These are phyloP conservation scores for Okamejei kenojei DNA, from an alignment of 2,797 vertebrate species.

Conservation along the genomic window DNA sequence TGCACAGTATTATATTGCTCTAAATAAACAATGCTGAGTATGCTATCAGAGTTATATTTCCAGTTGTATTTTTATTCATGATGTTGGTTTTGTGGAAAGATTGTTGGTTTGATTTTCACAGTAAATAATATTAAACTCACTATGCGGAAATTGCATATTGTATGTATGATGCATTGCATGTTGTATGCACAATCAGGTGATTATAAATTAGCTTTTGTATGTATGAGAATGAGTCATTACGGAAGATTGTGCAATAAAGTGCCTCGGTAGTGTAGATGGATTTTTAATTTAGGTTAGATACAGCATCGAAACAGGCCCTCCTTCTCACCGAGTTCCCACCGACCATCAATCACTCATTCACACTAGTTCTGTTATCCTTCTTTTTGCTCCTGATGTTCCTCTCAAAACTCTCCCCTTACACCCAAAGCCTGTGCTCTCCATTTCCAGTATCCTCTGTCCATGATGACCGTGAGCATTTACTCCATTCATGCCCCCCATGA, in stretches of 20 bases:
- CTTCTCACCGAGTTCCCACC: too few relatives aligned
- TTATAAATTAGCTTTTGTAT: conserved; percentile 5
- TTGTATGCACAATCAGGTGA: background rate
- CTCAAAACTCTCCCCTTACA: too few relatives aligned
- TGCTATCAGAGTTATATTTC: background rate
- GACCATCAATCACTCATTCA: too few relatives aligned
- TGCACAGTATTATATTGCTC: background rate
- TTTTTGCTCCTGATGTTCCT: too few relatives aligned
- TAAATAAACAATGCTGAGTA: background rate
- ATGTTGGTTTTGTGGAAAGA: background rate
- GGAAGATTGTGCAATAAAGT: conserved; percentile 3
- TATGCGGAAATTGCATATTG: background rate
- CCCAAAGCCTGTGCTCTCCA: too few relatives aligned
- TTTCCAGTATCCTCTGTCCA: too few relatives aligned
- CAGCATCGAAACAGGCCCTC: too few relatives aligned
- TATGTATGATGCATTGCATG: background rate
- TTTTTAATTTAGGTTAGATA: too few relatives aligned
- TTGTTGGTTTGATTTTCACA: conserved; percentile 1
- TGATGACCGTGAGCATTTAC: too few relatives aligned
- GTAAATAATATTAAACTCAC: background rate
- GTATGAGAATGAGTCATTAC: background rate
- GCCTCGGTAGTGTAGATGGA: background rate
- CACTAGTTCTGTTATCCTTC: too few relatives aligned
- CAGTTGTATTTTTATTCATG: background rate
- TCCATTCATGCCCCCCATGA: too few relatives aligned